phyloP scores from a whole-genome alignment of 2,888 invertebrate species.

The Apodemia mormo region DNA sequence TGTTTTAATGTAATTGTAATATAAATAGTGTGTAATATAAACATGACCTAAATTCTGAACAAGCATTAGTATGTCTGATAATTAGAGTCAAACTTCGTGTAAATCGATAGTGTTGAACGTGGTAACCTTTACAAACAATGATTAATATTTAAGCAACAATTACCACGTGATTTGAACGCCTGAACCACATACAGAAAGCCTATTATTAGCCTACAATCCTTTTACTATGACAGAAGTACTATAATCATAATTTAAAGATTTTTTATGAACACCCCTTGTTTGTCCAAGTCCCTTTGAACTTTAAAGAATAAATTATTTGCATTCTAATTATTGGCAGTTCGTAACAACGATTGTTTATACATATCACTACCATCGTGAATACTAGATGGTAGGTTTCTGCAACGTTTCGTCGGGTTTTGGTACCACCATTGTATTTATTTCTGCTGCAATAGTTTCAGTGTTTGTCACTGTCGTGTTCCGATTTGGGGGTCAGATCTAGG shows the following conservation, averaged over 20 bases:
- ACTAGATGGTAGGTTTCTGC: too few relatives aligned
- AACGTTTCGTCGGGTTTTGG: too few relatives aligned
- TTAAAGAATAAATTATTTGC: too few relatives aligned
- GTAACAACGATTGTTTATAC: too few relatives aligned
- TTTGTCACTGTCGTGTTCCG: too few relatives aligned
- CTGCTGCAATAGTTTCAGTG: too few relatives aligned
- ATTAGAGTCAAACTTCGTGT: slow-evolving; percentile 5
- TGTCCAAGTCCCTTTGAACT: too few relatives aligned
- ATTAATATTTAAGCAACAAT: slow-evolving; percentile 38
- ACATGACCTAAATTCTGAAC: slow-evolving; percentile 5
- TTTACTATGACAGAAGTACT: background rate
- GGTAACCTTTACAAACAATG: slow-evolving; percentile 39
- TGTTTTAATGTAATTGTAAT: background rate
- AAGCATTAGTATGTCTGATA: slow-evolving; percentile 10
- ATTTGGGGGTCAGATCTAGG: too few relatives aligned
- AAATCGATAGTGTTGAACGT: slow-evolving; percentile 19
- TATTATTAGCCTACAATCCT: slow-evolving; percentile 7
- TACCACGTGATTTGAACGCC: slow-evolving; percentile 22
- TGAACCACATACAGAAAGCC: background rate
- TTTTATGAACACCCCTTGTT: background rate
- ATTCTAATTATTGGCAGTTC: too few relatives aligned
- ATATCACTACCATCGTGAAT: too few relatives aligned
- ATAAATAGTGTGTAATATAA: background rate
- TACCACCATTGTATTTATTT: too few relatives aligned
- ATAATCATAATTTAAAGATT: background rate